Percentiles rank a stretch among this genome's conserved stretches.
Conservation (phyloP, 2,888 invertebrate species). For the Polydrusus tereticollis region DNA sequence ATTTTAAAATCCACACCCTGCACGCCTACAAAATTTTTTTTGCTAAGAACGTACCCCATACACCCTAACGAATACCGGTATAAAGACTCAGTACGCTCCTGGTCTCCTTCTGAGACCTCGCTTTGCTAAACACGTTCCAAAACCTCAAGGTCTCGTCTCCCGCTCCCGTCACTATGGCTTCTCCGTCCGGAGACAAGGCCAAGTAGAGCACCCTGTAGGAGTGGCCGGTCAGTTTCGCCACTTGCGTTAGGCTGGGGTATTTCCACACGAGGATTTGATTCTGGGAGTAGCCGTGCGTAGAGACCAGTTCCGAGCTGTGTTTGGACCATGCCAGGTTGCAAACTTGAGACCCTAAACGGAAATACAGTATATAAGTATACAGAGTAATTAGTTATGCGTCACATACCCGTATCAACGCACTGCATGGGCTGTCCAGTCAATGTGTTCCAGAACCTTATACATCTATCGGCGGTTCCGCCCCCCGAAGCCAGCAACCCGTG, state of each 20-base stretch:
- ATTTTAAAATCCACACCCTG: too few species aligned
- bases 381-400: neutral
- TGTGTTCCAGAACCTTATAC: conserved; percentile 98
- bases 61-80: conserved; percentile 82
- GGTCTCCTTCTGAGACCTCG: conserved; percentile 92
- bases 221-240: conserved; percentile 97
- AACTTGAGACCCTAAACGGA: conserved; percentile 87
- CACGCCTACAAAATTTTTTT: neutral
- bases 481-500: conserved; percentile 96
- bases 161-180: conserved; percentile 98
- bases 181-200: conserved; percentile 97
- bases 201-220: conserved; percentile 94
- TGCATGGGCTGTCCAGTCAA: conserved; percentile 98
- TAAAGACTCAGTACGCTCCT: conserved; percentile 94
- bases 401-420: conserved; percentile 91
- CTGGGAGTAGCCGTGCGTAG: conserved; percentile 98
- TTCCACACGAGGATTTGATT: conserved; percentile 99
- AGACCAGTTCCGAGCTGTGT: conserved; percentile 96
- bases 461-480: conserved; percentile 99
- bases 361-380: conserved; percentile 16
- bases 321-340: conserved; percentile 99
- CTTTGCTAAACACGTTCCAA: conserved; percentile 99
- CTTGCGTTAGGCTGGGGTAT: conserved; percentile 96
- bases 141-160: conserved; percentile 98
- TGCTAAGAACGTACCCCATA: neutral